Conservation (phyloP, 1,140 invertebrate genomes). For the Manduca sexta region DNA sequence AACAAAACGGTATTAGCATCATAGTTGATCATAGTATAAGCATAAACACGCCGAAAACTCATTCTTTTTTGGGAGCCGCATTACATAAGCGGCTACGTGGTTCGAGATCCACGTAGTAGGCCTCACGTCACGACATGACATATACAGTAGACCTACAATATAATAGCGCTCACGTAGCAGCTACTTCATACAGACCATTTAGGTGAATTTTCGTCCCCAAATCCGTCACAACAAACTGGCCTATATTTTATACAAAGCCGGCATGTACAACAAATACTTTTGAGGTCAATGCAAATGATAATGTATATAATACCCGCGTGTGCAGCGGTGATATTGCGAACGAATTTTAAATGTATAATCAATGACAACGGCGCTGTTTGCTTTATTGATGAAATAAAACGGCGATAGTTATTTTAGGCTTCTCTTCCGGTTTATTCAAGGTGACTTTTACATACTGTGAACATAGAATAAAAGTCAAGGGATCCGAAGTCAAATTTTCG, state of each 20-base stretch:
- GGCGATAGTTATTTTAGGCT: too few species aligned
- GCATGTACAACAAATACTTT: background rate
- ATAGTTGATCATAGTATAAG: too few species aligned
- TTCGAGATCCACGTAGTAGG: background rate
- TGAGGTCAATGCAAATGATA: background rate
- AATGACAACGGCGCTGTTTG: background rate
- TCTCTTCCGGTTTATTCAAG: too few species aligned
- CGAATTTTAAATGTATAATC: background rate
- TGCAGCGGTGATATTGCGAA: background rate
- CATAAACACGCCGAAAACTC: too few species aligned
- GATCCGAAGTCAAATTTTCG: too few species aligned
- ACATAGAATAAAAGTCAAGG: too few species aligned
- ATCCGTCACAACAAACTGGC: slow-evolving; percentile 2
- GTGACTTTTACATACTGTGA: too few species aligned
- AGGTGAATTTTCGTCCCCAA: background rate
- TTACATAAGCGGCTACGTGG: slow-evolving; percentile 1
- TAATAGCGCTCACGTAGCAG: slow-evolving; percentile 4
- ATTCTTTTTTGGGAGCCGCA: background rate
- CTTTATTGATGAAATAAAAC: background rate
- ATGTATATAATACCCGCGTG: background rate
- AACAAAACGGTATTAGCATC: too few species aligned
- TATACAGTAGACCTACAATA: slow-evolving; percentile 2
- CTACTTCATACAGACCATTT: background rate
- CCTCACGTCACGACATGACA: slow-evolving; percentile 1
- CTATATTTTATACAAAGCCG: slow-evolving; percentile 1